A percentile compares a stretch with the other conserved stretches of the same genome.
These are phyloP conservation scores for Trissolcus japonicus DNA, from an alignment of 2,888 invertebrate genomes.

Conservation along the genomic window DNA sequence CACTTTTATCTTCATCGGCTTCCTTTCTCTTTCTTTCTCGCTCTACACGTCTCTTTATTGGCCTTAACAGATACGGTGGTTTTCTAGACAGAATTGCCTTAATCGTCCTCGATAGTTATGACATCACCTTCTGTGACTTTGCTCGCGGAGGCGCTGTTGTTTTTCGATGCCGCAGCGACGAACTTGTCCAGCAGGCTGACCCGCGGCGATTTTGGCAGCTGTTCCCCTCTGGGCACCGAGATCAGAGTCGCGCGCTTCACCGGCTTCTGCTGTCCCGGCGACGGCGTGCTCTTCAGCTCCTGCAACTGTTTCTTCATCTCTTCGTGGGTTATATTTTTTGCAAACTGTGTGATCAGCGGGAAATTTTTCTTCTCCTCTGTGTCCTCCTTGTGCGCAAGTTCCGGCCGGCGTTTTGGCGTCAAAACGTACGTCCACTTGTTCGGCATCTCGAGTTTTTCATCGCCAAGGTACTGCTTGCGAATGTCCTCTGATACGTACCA, in stretches of 20 bases:
- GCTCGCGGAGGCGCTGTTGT: not conserved
- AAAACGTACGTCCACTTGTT: constrained; percentile 79
- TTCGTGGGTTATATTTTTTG: constrained; percentile 73
- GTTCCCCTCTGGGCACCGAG: constrained; percentile 67
- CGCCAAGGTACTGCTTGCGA: constrained; percentile 78
- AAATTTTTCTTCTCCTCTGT: constrained; percentile 66
- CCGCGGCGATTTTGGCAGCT: constrained; percentile 63
- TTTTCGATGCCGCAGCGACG: constrained; percentile 9
- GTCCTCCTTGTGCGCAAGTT: constrained; percentile 51
- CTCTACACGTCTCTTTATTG: not conserved
- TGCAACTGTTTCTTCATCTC: constrained; percentile 70
- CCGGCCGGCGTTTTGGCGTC: constrained; percentile 54
- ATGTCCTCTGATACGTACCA: constrained; percentile 82
- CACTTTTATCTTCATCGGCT: constrained; percentile 6
- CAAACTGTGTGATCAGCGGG: constrained; percentile 77
- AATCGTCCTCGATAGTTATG: constrained; percentile 51
- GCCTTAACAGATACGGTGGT: not conserved
- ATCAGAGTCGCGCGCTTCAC: constrained; percentile 69
- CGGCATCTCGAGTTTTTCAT: constrained; percentile 76
- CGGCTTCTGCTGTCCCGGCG: constrained; percentile 57
- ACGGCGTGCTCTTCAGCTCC: constrained; percentile 56
- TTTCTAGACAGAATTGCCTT: constrained; percentile 15
- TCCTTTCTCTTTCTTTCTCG: constrained; percentile 5
- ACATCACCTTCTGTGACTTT: constrained; percentile 49
- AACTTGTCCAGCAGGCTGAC: constrained; percentile 59